These are phyloP conservation scores for Lerema accius DNA, from an alignment of 1,140 invertebrate genomes.

Conservation along the genomic window DNA sequence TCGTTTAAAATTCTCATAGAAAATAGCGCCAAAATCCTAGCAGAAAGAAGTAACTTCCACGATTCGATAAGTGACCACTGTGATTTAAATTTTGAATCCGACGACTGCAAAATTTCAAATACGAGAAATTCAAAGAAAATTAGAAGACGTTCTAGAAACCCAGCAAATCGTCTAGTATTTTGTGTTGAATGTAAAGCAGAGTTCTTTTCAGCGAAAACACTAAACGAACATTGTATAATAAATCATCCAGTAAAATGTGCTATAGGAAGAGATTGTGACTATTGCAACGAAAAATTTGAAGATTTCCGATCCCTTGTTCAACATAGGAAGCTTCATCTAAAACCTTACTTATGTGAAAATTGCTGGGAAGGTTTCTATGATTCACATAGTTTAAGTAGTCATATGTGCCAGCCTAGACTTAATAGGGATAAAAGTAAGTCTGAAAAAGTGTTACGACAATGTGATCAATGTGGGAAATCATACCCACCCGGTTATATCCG, in stretches of 20 bases:
- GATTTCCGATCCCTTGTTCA: conserved; percentile 71
- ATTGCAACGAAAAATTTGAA: conserved; percentile 77
- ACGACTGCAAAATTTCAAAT: conserved; percentile 47
- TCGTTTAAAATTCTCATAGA: conserved; percentile 77
- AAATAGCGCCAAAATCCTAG: conserved; percentile 60
- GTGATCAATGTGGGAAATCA: conserved; percentile 80
- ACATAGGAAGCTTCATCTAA: conserved; percentile 74
- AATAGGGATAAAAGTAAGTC: conserved; percentile 57
- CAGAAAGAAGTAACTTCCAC: conserved; percentile 42
- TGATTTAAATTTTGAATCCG: conserved; percentile 56
- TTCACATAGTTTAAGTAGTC: conserved; percentile 53
- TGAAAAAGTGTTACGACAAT: conserved; percentile 63
- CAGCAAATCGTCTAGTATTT: conserved; percentile 51
- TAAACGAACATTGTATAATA: conserved; percentile 64
- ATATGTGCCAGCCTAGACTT: conserved; percentile 62
- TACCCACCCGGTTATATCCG: conserved; percentile 76
- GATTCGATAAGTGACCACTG: conserved; percentile 53
- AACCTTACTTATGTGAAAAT: conserved; percentile 73
- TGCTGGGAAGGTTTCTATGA: conserved; percentile 77
- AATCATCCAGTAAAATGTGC: conserved; percentile 61
- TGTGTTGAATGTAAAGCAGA: conserved; percentile 72
- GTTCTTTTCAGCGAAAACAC: conserved; percentile 56
- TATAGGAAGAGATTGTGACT: conserved; percentile 72
- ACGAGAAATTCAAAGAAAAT: neutral
- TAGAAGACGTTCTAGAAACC: conserved; percentile 7